Conservation (phyloP, 2,888 invertebrate genomes). For the Coelopa pilipes region DNA sequence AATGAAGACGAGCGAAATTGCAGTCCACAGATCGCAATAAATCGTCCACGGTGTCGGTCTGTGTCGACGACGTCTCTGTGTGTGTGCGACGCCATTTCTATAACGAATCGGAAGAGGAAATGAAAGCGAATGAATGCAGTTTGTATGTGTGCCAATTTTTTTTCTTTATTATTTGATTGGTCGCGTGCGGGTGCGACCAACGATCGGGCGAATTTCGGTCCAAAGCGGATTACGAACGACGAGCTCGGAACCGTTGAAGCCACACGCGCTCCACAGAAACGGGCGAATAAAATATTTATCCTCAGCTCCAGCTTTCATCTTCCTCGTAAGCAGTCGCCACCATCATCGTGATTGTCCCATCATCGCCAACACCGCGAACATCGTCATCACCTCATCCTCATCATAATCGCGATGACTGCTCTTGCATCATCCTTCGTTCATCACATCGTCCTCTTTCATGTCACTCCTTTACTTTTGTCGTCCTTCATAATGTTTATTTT, state of each 20-base stretch:
- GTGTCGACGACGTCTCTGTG: neutral
- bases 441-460: too few relatives aligned
- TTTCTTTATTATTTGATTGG: neutral
- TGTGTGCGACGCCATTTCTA: conserved; percentile 9
- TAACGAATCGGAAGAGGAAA: conserved; percentile 18
- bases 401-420: neutral
- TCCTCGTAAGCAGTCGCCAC: too few relatives aligned
- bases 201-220: too few relatives aligned
- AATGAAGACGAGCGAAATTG: conserved; percentile 1
- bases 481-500: too few relatives aligned
- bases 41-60: neutral
- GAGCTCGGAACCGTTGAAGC: too few relatives aligned
- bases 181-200: neutral
- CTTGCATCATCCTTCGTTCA: too few relatives aligned
- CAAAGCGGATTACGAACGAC: too few relatives aligned
- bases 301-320: too few relatives aligned
- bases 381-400: neutral
- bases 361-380: neutral
- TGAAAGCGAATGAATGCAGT: neutral
- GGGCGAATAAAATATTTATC: too few relatives aligned
- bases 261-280: too few relatives aligned
- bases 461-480: too few relatives aligned
- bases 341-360: too few relatives aligned
- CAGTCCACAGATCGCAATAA: conserved; percentile 19
- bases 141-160: neutral